A percentile compares a stretch with the other conserved stretches of the same genome.
Evolutionary conservation across 2,888 invertebrate species (phyloP).

Genomic region (Sminthurinus aureus): DNA sequence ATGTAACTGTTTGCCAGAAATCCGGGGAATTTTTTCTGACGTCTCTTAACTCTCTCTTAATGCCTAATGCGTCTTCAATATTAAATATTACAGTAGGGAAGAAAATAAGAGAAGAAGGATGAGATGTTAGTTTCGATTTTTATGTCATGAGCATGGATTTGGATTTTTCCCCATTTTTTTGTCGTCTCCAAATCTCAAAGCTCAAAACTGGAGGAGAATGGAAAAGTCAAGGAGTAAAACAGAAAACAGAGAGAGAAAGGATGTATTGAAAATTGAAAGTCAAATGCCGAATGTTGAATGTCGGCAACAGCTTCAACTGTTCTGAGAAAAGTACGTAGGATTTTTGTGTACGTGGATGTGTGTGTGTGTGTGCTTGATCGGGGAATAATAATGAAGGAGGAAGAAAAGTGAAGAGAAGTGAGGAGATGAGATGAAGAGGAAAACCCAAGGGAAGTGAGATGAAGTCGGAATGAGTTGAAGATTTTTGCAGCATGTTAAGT

Average conservation of each 20-base stretch:
- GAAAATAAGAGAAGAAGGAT: background rate
- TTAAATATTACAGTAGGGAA: too few relatives aligned
- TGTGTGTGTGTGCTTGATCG: slow-evolving; percentile 17
- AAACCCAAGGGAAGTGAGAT: slow-evolving; percentile 32
- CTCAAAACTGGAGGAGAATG: background rate
- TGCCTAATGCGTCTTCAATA: background rate
- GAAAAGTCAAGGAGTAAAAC: background rate
- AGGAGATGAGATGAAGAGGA: slow-evolving; percentile 8
- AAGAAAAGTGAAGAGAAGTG: slow-evolving; percentile 5
- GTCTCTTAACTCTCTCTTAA: background rate
- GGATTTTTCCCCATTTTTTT: background rate
- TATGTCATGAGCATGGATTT: slow-evolving; percentile 23
- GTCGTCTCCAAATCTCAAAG: background rate
- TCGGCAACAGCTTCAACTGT: background rate
- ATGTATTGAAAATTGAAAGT: background rate
- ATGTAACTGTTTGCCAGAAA: too few relatives aligned
- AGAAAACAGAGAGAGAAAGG: background rate
- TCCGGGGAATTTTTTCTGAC: background rate
- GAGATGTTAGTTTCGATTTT: slow-evolving; percentile 24
- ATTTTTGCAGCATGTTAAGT: slow-evolving; percentile 57
- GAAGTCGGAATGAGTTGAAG: slow-evolving; percentile 52
- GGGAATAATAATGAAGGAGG: slow-evolving; percentile 21
- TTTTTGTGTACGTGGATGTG: background rate
- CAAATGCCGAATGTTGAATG: background rate
- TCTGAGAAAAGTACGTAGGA: slow-evolving; percentile 6